Evolutionary conservation across 2,113 vertebrate genomes (phyloP).

Genomic region (Sinocyclocheilus anshuiensis): DNA sequence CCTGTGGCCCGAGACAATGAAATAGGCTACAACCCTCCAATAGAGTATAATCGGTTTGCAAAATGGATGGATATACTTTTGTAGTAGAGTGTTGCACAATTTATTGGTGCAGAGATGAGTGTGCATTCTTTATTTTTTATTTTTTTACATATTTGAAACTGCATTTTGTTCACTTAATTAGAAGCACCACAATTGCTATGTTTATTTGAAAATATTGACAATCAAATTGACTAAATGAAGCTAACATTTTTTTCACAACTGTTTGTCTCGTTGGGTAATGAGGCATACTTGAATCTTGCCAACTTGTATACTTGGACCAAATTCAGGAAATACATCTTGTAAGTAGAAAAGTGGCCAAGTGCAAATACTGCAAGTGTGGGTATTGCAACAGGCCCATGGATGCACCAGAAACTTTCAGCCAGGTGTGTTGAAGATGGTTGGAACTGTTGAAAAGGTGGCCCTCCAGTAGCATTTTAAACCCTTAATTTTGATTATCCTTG

Average conservation of each 20-base stretch:
- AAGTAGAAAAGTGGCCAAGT: not conserved
- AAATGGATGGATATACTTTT: too few species aligned
- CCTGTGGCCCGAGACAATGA: too few species aligned
- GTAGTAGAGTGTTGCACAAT: too few species aligned
- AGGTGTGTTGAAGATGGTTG: too few species aligned
- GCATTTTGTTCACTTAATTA: not conserved
- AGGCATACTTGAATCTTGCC: not conserved
- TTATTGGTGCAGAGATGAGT: too few species aligned
- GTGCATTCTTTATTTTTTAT: too few species aligned
- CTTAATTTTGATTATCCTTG: not conserved
- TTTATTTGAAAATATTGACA: not conserved
- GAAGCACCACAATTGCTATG: not conserved
- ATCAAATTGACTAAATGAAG: not conserved
- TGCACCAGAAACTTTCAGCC: too few species aligned
- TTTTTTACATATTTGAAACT: not conserved
- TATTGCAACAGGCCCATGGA: not conserved
- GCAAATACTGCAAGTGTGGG: not conserved
- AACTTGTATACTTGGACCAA: not conserved
- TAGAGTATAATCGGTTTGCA: too few species aligned
- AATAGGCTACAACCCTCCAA: too few species aligned
- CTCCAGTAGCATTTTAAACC: not conserved
- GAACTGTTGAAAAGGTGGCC: not conserved
- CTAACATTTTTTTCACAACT: not conserved
- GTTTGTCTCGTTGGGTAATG: too few species aligned
- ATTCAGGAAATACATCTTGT: not conserved